Conservation (phyloP, 2,888 invertebrate genomes). For the Drosophila tripunctata region DNA sequence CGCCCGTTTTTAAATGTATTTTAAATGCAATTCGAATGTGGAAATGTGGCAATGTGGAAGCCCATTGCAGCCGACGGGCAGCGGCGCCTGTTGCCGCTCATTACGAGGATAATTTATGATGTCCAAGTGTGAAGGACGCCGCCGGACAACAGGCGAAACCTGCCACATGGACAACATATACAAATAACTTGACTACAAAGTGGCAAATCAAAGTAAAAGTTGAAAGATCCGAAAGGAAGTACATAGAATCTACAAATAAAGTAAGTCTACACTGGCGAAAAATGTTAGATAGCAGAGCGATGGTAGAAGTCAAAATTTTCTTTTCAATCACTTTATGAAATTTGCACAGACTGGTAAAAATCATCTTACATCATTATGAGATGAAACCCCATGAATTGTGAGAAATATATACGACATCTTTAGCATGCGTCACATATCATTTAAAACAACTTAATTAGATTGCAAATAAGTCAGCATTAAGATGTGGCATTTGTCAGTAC, state of each 20-base stretch:
- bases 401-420: slow-evolving; percentile 46
- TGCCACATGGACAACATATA: slow-evolving; percentile 32
- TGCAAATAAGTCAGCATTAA: slow-evolving; percentile 66
- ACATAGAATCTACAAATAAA: neutral
- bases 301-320: too few relatives aligned
- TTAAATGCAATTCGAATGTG: slow-evolving; percentile 79
- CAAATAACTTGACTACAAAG: slow-evolving; percentile 19
- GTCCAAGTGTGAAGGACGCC: slow-evolving; percentile 74
- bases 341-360: too few relatives aligned
- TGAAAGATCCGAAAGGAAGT: slow-evolving; percentile 10
- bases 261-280: neutral
- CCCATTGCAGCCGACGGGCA: slow-evolving; percentile 43
- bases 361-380: too few relatives aligned
- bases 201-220: slow-evolving; percentile 30
- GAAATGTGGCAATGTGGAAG: slow-evolving; percentile 55
- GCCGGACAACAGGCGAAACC: slow-evolving; percentile 50
- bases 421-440: slow-evolving; percentile 70
- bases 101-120: slow-evolving; percentile 82
- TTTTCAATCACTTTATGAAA: too few relatives aligned
- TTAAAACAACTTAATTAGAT: slow-evolving; percentile 74
- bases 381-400: slow-evolving; percentile 43
- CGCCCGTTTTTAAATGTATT: slow-evolving; percentile 74
- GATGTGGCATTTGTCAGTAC: slow-evolving; percentile 47
- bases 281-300: neutral
- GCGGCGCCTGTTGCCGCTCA: slow-evolving; percentile 78